These are phyloP conservation scores for Junonia oenone DNA, from an alignment of 2,888 invertebrate genomes.

Conservation along the genomic window DNA sequence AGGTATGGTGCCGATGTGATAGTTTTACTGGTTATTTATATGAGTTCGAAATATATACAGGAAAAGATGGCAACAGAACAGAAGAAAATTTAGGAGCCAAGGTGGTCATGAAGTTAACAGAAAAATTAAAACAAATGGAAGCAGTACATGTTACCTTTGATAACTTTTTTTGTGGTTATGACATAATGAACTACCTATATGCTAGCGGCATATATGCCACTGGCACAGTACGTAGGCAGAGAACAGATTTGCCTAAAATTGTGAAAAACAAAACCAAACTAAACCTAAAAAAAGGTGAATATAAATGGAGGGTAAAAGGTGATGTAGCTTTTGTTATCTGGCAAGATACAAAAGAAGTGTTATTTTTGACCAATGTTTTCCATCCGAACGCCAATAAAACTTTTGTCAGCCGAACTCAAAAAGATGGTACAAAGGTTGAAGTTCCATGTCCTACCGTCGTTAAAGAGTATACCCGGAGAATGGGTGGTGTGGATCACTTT, in stretches of 20 bases:
- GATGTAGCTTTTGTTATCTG: conserved; percentile 17
- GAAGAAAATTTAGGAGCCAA: conserved; percentile 33
- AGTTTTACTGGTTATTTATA: conserved; percentile 32
- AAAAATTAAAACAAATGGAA: conserved; percentile 18
- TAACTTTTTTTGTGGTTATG: conserved; percentile 30
- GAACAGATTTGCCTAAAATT: conserved; percentile 27
- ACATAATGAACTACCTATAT: conserved; percentile 29
- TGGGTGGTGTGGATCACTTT: not conserved
- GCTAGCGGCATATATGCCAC: conserved; percentile 26
- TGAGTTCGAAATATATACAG: conserved; percentile 33
- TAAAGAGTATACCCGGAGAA: conserved; percentile 3
- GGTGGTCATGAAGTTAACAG: conserved; percentile 29
- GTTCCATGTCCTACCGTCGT: conserved; percentile 20
- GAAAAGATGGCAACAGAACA: conserved; percentile 28
- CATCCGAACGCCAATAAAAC: conserved; percentile 32
- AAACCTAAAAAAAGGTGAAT: conserved; percentile 32
- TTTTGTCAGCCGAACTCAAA: conserved; percentile 21
- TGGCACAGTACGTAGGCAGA: conserved; percentile 28
- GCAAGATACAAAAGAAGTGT: conserved; percentile 35
- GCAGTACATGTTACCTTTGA: conserved; percentile 27
- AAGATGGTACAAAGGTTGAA: conserved; percentile 12
- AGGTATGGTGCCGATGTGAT: conserved; percentile 34
- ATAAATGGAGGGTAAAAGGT: conserved; percentile 33
- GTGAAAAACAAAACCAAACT: conserved; percentile 28
- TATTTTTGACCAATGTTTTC: conserved; percentile 34